Percentiles rank a stretch among this genome's conserved stretches.
These are phyloP conservation scores for Nomada fabriciana DNA, from an alignment of 2,888 invertebrate species.

Conservation along the genomic window DNA sequence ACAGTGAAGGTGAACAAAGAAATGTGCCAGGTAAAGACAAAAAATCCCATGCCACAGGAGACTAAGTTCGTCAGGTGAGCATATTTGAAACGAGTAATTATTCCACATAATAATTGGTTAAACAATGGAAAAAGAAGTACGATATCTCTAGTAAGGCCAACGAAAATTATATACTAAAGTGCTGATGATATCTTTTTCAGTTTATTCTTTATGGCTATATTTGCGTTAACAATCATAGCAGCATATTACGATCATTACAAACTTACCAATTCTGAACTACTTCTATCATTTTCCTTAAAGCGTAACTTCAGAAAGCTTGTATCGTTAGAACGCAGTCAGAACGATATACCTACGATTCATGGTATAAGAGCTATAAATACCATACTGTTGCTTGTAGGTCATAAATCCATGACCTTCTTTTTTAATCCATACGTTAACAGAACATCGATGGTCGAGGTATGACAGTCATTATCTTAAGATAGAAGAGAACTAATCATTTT, in stretches of 20 bases:
- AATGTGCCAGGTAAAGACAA: constrained; percentile 87
- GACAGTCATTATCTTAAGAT: constrained; percentile 28
- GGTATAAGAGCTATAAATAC: constrained; percentile 89
- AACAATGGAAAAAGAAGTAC: neutral
- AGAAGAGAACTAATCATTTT: neutral
- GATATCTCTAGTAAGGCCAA: neutral
- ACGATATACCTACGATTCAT: constrained; percentile 88
- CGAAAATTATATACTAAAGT: neutral
- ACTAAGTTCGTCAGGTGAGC: constrained; percentile 86
- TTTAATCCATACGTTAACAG: constrained; percentile 89
- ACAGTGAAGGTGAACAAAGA: constrained; percentile 86
- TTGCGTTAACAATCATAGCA: constrained; percentile 82
- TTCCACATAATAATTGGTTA: neutral
- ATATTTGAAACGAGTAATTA: neutral
- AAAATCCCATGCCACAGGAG: constrained; percentile 82
- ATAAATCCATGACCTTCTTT: constrained; percentile 90
- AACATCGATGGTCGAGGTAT: constrained; percentile 88
- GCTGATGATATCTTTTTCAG: constrained; percentile 73
- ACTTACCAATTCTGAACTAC: constrained; percentile 81
- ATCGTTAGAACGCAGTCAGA: constrained; percentile 84
- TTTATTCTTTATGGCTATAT: constrained; percentile 84
- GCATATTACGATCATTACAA: constrained; percentile 82
- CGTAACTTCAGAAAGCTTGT: constrained; percentile 87
- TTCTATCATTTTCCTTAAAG: constrained; percentile 87
- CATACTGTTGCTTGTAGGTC: constrained; percentile 87